Evolutionary conservation across 2,113 vertebrate genomes (phyloP).

Genomic region (Emydura subglobosa): DNA sequence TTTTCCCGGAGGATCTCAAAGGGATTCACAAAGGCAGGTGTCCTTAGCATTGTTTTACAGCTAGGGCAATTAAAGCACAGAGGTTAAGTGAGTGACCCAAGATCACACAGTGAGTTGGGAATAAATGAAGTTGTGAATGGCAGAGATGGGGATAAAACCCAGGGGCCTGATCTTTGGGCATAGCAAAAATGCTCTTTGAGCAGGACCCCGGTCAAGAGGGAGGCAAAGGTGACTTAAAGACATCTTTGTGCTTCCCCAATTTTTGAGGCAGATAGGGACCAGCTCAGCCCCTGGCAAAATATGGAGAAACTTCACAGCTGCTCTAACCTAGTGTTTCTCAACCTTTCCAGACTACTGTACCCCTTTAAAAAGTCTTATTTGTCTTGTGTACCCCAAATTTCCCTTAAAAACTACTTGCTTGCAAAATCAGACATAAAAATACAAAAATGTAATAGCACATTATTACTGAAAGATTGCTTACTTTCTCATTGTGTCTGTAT

Average conservation of each 20-base stretch:
- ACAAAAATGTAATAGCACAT: no score
- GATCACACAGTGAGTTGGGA: not conserved
- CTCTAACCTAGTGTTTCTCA: not conserved
- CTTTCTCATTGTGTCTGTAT: no score
- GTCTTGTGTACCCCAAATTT: no score
- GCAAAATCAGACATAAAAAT: no score
- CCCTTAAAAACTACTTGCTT: no score
- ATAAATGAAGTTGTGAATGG: not conserved
- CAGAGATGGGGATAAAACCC: not conserved
- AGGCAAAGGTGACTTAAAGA: not conserved
- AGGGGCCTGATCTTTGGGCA: not conserved
- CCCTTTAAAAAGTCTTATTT: no score
- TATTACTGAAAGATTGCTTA: no score
- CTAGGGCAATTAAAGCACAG: not conserved
- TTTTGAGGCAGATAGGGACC: not conserved
- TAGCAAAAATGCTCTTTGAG: not conserved
- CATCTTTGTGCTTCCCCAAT: not conserved
- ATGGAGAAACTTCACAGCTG: not conserved
- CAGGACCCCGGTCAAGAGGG: not conserved
- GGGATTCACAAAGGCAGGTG: not conserved
- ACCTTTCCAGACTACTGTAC: no score
- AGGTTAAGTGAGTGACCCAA: not conserved
- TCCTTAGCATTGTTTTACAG: not conserved
- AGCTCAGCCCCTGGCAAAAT: not conserved
- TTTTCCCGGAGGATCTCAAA: not conserved